Conservation (phyloP, 2,113 vertebrate species). For the Festucalex cinctus region DNA sequence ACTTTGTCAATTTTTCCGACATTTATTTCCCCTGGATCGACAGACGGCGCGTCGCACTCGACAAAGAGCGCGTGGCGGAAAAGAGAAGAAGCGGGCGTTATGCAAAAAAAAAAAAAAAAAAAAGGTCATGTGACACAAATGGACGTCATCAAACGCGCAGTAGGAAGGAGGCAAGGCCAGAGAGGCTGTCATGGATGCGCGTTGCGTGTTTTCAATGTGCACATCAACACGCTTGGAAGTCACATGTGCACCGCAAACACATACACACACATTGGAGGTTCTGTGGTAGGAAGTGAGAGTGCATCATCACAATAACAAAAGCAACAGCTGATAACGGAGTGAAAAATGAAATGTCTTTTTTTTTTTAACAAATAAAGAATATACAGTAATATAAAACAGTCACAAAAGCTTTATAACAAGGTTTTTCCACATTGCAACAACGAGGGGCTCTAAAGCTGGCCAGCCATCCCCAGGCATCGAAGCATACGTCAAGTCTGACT, state of each 20-base stretch:
- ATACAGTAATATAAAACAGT: too few species aligned
- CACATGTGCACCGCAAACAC: conserved; percentile 1
- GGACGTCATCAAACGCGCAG: conserved; percentile 2
- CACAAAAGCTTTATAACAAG: too few species aligned
- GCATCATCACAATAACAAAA: conserved; percentile 65
- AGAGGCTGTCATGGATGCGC: background rate
- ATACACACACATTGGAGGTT: conserved; percentile 48
- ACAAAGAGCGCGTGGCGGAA: conserved; percentile 4
- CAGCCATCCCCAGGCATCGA: too few species aligned
- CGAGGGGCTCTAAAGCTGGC: too few species aligned
- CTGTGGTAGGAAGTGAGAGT: conserved; percentile 64
- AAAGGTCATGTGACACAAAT: conserved; percentile 22
- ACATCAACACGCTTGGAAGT: background rate
- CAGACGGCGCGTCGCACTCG: background rate
- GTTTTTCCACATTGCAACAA: too few species aligned
- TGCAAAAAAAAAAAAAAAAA: conserved; percentile 56
- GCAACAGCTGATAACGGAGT: background rate
- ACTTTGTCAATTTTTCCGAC: background rate
- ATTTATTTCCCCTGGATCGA: background rate
- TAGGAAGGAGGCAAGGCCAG: background rate
- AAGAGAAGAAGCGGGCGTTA: conserved; percentile 51
- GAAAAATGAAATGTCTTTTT: too few species aligned
- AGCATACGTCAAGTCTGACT: too few species aligned
- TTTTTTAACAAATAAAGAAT: too few species aligned
- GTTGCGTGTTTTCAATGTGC: background rate